Percentiles rank a stretch among this genome's conserved stretches.
phyloP scores from a whole-genome alignment of 2,888 invertebrate species.

The Tyria jacobaeae region DNA sequence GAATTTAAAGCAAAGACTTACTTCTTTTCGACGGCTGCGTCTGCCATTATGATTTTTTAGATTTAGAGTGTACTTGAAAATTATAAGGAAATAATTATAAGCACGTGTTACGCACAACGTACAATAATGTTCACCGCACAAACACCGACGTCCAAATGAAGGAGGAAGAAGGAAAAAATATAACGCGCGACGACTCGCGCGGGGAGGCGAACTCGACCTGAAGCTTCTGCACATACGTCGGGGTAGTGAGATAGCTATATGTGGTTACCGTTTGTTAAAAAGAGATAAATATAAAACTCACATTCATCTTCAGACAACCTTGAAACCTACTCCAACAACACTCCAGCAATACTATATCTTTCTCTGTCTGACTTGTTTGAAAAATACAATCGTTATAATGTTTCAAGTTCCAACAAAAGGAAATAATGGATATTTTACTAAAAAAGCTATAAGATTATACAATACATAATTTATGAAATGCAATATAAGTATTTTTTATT shows the following conservation, averaged over 20 bases:
- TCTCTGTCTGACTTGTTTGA: conserved; percentile 71
- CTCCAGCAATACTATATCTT: conserved; percentile 68
- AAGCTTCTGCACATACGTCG: conserved; percentile 70
- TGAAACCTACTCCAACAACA: conserved; percentile 64
- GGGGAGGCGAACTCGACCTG: conserved; percentile 64
- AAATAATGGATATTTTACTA: conserved; percentile 35
- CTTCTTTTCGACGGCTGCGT: conserved; percentile 89
- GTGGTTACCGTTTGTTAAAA: conserved; percentile 39
- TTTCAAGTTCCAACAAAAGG: conserved; percentile 38
- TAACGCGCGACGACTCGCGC: conserved; percentile 72
- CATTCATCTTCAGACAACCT: conserved; percentile 69
- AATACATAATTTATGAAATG: not conserved
- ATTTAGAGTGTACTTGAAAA: conserved; percentile 58
- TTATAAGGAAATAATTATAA: conserved; percentile 58
- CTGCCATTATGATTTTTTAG: conserved; percentile 87
- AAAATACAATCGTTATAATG: conserved; percentile 69
- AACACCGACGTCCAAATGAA: conserved; percentile 84
- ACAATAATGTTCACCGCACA: conserved; percentile 81
- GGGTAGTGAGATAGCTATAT: conserved; percentile 55
- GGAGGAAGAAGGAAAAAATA: conserved; percentile 78
- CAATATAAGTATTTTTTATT: not conserved
- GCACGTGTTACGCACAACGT: conserved; percentile 80
- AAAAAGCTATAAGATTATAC: conserved; percentile 20
- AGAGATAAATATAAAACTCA: conserved; percentile 57
- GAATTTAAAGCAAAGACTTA: conserved; percentile 79